Evolutionary conservation across 2,113 vertebrate genomes (phyloP), one percentile per base, ranked within the genome.

Genomic region (Reinhardtius hippoglossoides): DNA sequence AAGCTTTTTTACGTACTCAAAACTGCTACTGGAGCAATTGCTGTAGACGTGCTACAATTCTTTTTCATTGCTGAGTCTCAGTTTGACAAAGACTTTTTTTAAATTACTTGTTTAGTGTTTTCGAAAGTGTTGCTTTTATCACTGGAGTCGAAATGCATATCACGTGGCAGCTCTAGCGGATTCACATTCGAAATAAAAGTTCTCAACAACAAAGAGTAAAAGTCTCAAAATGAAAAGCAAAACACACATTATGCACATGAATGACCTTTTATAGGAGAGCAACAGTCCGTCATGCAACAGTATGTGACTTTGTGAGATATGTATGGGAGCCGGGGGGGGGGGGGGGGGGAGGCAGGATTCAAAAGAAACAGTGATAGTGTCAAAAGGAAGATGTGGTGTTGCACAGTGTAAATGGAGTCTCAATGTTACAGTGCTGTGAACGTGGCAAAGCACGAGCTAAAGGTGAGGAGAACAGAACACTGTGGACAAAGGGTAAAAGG

Each of bases 281-380:
- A 37, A 55, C 89, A 92, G 91, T 74, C 81, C 76, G 66, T 95
- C 96, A 97, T 95, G 96, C 96, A 95, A 92, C 89, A 92, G 64
- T 86, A 85, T 86, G 79, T 89, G 92, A 91, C 80, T 94, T 74
- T 88, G 61, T n/a, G 58, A 91, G 77, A 92, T 92, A 87, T 94
- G 94, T 94, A 87, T 81, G 86, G 74, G 58, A 63, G 61, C 58
- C 42, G 37, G n/a, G 23, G 16, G 42, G 12, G 27, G 50, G 40
- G 9, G 16, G 37, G 14, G 27, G 55, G 40, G 9, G 24, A 66
- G 23, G 58, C 67, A 54, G 37, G 80, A 50, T 7, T 40, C 18
- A 75, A 75, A 67, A 61, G 27, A 62, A 76, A 61, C 15, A 74
- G 65, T 44, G 20, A 76, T 5, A 21, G 40, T 46, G 57, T 82